Conservation (phyloP, 2,797 vertebrate genomes). For the Craterocephalus amniculus region DNA sequence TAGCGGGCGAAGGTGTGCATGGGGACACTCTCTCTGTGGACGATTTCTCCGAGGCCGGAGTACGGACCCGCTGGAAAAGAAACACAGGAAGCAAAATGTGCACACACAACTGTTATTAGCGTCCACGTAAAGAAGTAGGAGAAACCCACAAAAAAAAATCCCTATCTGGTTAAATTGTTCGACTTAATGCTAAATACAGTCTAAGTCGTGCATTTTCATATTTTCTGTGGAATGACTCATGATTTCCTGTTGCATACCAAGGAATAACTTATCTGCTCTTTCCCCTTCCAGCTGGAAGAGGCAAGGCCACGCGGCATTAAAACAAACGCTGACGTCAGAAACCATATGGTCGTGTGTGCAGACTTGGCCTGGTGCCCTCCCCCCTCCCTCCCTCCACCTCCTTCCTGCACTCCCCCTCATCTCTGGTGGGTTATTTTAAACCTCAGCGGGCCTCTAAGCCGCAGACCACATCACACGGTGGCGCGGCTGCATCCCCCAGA, state of each 20-base stretch:
- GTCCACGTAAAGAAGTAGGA: neutral
- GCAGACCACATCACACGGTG: slow-evolving; percentile 80
- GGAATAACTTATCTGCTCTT: slow-evolving; percentile 22
- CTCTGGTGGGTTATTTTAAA: slow-evolving; percentile 82
- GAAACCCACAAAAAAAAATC: neutral
- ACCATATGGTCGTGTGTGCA: slow-evolving; percentile 74
- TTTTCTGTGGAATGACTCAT: slow-evolving; percentile 8
- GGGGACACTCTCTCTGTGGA: slow-evolving; percentile 98
- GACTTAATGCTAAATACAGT: slow-evolving; percentile 3
- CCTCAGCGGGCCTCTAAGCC: slow-evolving; percentile 70
- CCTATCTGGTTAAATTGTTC: neutral
- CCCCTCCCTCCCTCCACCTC: slow-evolving; percentile 35
- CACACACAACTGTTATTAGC: slow-evolving; percentile 19
- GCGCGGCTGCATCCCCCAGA: slow-evolving; percentile 65
- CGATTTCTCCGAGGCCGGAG: slow-evolving; percentile 95
- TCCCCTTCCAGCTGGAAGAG: slow-evolving; percentile 41
- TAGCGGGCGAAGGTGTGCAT: slow-evolving; percentile 99
- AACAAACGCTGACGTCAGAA: slow-evolving; percentile 72
- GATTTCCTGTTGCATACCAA: slow-evolving; percentile 9
- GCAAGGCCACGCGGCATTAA: slow-evolving; percentile 66
- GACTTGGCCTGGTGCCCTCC: slow-evolving; percentile 58
- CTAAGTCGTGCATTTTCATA: slow-evolving; percentile 2
- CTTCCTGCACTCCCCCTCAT: slow-evolving; percentile 69
- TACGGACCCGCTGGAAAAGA: slow-evolving; percentile 90
- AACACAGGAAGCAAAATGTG: neutral